These are phyloP conservation scores for Endomychus coccineus DNA, from an alignment of 2,888 invertebrate species.

Conservation along the genomic window DNA sequence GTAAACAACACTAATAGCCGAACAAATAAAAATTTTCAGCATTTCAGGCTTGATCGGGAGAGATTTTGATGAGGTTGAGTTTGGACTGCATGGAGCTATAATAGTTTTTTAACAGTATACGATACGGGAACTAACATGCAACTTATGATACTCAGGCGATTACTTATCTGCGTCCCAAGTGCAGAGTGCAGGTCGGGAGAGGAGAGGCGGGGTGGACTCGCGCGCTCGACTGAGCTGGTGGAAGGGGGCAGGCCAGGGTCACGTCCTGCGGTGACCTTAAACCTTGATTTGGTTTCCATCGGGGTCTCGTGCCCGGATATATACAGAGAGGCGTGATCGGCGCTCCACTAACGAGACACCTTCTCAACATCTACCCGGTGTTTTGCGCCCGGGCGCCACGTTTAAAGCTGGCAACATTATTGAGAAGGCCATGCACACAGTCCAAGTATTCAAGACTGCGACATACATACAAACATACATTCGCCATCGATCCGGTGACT, in stretches of 20 bases:
- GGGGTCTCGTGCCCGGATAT: constrained; percentile 54
- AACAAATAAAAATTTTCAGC: too few relatives aligned
- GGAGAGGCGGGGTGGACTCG: constrained; percentile 34
- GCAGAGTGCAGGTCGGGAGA: constrained; percentile 32
- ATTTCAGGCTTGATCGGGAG: too few relatives aligned
- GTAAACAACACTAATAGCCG: too few relatives aligned
- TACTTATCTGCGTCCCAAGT: constrained; percentile 39
- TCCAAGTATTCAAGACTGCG: constrained; percentile 54
- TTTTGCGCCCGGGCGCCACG: constrained; percentile 26
- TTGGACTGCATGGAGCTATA: too few relatives aligned
- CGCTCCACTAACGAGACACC: constrained; percentile 29
- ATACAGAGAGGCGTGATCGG: constrained; percentile 26
- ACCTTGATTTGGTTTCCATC: constrained; percentile 79
- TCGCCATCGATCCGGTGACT: constrained; percentile 26
- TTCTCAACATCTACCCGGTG: constrained; percentile 23
- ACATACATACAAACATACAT: constrained; percentile 34
- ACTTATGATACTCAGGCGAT: too few relatives aligned
- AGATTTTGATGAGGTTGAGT: too few relatives aligned
- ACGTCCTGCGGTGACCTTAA: constrained; percentile 66
- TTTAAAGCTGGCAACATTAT: constrained; percentile 30
- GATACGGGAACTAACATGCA: too few relatives aligned
- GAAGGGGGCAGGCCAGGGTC: constrained; percentile 54
- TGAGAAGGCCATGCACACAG: constrained; percentile 55
- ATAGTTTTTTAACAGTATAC: too few relatives aligned
- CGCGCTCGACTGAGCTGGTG: constrained; percentile 40